These are phyloP conservation scores for Caerostris darwini DNA, from an alignment of 1,140 invertebrate genomes.

Conservation along the genomic window DNA sequence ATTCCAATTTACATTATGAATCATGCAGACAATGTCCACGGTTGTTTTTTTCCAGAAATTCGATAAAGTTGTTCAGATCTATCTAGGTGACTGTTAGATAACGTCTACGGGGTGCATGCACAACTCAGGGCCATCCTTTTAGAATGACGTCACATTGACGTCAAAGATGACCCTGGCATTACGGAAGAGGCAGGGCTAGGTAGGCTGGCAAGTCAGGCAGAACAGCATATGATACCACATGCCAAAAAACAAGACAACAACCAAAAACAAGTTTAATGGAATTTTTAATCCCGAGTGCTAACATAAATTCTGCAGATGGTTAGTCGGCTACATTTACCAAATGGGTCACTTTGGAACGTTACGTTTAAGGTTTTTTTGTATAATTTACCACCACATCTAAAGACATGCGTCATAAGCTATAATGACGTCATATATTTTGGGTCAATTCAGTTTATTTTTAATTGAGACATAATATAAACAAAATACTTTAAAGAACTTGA, in stretches of 20 bases:
- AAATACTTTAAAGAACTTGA: too few species aligned
- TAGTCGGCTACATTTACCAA: too few species aligned
- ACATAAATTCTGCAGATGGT: background rate
- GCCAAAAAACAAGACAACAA: background rate
- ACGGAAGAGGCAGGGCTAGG: conserved; percentile 47
- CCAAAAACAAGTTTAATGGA: background rate
- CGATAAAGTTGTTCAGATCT: background rate
- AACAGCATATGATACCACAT: background rate
- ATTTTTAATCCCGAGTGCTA: background rate
- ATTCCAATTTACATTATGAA: too few species aligned
- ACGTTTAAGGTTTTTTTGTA: too few species aligned
- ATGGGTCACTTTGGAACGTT: too few species aligned
- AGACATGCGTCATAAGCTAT: too few species aligned
- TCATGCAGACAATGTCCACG: too few species aligned
- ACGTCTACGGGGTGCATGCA: background rate
- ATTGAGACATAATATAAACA: too few species aligned
- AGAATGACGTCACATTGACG: conserved; percentile 56
- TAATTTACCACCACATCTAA: too few species aligned
- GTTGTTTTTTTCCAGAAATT: too few species aligned
- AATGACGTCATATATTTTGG: too few species aligned
- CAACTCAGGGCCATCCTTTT: conserved; percentile 41
- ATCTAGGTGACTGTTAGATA: conserved; percentile 16
- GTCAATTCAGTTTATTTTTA: too few species aligned
- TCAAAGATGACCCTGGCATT: conserved; percentile 53
- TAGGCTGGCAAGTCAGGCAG: background rate